Conservation (phyloP, 2,797 vertebrate genomes). For the Lagothrix lagotricha region DNA sequence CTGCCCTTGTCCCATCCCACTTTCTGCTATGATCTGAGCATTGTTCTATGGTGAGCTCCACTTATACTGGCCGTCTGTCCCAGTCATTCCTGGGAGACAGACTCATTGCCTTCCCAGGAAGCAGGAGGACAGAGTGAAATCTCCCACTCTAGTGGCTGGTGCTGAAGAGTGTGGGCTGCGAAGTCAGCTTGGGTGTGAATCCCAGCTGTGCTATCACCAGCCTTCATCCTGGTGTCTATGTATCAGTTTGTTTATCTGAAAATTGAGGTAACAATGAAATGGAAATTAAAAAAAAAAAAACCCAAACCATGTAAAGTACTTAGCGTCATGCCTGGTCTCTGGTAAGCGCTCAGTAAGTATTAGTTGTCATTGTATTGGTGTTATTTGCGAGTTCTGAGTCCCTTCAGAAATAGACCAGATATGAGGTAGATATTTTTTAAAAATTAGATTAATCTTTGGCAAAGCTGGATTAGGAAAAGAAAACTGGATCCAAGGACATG, state of each 20-base stretch:
- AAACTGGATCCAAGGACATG: background rate
- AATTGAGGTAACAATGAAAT: background rate
- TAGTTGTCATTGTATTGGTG: background rate
- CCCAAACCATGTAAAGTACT: rapidly evolving
- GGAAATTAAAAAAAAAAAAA: background rate
- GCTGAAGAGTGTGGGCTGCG: background rate
- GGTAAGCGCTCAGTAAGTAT: background rate
- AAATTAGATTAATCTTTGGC: background rate
- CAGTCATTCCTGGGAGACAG: background rate
- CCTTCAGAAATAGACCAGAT: slow-evolving; percentile 13
- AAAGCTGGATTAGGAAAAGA: background rate
- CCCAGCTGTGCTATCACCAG: background rate
- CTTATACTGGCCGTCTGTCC: background rate
- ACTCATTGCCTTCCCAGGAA: background rate
- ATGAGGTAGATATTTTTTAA: background rate
- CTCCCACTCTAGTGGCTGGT: rapidly evolving
- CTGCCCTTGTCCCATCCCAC: background rate
- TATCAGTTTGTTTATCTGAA: background rate
- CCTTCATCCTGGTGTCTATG: background rate
- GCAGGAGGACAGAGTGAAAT: background rate
- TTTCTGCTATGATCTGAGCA: background rate
- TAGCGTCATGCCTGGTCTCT: background rate
- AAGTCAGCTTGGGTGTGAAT: background rate
- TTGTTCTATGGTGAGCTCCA: background rate
- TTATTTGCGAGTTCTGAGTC: background rate